Evolutionary conservation across 2,113 vertebrate genomes (phyloP).

Genomic region (Hippocampus barbouri): DNA sequence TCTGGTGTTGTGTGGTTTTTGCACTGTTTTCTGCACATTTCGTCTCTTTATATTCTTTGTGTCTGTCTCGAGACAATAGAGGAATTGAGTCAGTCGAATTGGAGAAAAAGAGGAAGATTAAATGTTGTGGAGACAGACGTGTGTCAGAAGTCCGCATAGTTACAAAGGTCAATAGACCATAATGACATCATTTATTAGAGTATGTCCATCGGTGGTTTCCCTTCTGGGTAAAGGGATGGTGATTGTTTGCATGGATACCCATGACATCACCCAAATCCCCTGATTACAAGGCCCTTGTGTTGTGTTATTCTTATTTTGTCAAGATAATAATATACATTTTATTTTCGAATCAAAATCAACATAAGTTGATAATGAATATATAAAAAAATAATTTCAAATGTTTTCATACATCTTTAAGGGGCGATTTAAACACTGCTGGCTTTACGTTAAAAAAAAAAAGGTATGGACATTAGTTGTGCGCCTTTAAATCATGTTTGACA

Average conservation of each 20-base stretch:
- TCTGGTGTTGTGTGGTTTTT: slow-evolving; percentile 1
- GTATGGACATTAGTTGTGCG: no score
- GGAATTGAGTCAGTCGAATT: slow-evolving; percentile 47
- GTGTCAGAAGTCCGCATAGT: slow-evolving; percentile 43
- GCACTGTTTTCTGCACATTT: slow-evolving; percentile 7
- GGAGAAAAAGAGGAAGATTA: slow-evolving; percentile 49
- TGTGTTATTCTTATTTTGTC: not conserved
- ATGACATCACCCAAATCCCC: not conserved
- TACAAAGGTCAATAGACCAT: slow-evolving; percentile 4
- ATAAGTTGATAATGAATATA: no score
- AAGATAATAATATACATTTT: no score
- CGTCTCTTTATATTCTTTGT: not conserved
- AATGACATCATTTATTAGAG: not conserved
- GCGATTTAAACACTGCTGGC: no score
- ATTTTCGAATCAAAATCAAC: no score
- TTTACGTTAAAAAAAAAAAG: no score
- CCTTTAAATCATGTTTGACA: no score
- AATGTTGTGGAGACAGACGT: slow-evolving; percentile 36
- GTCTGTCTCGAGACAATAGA: slow-evolving; percentile 13
- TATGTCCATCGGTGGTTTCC: slow-evolving; percentile 3
- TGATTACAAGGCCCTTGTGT: not conserved
- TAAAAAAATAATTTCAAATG: no score
- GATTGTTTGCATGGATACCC: not conserved
- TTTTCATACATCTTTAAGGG: no score
- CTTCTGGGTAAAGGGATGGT: not conserved